A percentile compares a stretch with the other conserved stretches of the same genome.
Evolutionary conservation across 2,113 vertebrate species (phyloP).

Genomic region (Nothoprocta perdicaria): DNA sequence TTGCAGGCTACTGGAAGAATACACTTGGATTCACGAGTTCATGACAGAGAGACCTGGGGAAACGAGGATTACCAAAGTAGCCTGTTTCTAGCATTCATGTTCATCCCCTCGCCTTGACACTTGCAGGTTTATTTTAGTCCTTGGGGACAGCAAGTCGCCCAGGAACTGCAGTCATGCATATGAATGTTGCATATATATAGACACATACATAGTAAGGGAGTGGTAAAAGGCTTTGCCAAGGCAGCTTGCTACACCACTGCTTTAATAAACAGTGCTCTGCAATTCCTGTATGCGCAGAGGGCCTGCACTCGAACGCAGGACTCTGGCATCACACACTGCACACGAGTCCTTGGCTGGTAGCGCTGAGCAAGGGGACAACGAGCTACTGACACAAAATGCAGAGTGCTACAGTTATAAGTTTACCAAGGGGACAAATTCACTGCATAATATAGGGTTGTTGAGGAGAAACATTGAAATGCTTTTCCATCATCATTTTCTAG

Average conservation of each 20-base stretch:
- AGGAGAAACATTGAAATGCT: background rate
- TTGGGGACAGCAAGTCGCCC: conserved; percentile 2
- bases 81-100: background rate
- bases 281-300: background rate
- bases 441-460: background rate
- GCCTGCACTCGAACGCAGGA: background rate
- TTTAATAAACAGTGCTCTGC: background rate
- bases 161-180: background rate
- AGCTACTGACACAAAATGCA: background rate
- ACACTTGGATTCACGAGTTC: background rate
- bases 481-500: background rate
- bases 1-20: background rate
- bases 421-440: background rate
- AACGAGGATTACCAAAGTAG: background rate
- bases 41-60: background rate
- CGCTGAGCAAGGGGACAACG: background rate
- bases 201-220: background rate
- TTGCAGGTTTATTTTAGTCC: conserved; percentile 1
- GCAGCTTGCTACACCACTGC: background rate
- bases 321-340: background rate
- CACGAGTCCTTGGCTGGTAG: background rate
- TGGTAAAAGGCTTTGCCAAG: background rate
- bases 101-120: conserved; percentile 10
- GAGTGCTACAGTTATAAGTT: background rate
- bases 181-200: background rate